These are phyloP conservation scores for Pristionchus entomophagus DNA, from an alignment of 2,888 invertebrate genomes.

Conservation along the genomic window DNA sequence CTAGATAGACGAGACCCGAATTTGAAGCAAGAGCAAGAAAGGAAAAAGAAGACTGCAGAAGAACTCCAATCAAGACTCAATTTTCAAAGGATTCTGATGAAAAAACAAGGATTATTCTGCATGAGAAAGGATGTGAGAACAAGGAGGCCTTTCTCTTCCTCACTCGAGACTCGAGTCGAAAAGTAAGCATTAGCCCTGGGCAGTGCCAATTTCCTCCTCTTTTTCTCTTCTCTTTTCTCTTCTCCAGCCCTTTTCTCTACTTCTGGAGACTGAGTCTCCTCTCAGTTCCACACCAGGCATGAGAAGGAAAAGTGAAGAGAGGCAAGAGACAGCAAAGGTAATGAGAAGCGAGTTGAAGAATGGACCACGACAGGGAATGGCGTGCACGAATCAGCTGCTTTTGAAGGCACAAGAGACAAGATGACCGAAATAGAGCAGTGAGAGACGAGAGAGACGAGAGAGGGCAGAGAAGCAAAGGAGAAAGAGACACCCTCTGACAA, in stretches of 20 bases:
- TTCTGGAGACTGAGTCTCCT: not conserved
- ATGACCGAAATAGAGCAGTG: no score
- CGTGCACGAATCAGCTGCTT: not conserved
- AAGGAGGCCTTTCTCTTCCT: not conserved
- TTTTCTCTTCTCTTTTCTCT: conserved; percentile 18
- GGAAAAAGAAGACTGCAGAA: not conserved
- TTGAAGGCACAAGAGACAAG: not conserved
- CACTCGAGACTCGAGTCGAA: not conserved
- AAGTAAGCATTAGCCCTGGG: conserved; percentile 27
- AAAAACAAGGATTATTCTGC: not conserved
- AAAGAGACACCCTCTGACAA: not conserved
- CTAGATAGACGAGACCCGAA: not conserved
- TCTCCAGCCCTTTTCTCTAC: not conserved
- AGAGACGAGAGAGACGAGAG: not conserved
- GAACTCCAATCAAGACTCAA: conserved; percentile 8
- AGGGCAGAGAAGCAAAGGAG: not conserved
- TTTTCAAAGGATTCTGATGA: not conserved
- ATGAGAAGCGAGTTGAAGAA: not conserved
- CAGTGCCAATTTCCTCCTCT: conserved; percentile 19
- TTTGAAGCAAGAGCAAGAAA: not conserved
- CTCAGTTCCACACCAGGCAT: conserved; percentile 2
- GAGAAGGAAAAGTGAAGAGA: not conserved
- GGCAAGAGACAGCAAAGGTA: not conserved
- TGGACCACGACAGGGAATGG: not conserved
- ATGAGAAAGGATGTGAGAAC: not conserved